Percentiles rank a stretch among this genome's conserved stretches.
Evolutionary conservation across 2,113 vertebrate species (phyloP).

Genomic region (Mormyrus iriodes): DNA sequence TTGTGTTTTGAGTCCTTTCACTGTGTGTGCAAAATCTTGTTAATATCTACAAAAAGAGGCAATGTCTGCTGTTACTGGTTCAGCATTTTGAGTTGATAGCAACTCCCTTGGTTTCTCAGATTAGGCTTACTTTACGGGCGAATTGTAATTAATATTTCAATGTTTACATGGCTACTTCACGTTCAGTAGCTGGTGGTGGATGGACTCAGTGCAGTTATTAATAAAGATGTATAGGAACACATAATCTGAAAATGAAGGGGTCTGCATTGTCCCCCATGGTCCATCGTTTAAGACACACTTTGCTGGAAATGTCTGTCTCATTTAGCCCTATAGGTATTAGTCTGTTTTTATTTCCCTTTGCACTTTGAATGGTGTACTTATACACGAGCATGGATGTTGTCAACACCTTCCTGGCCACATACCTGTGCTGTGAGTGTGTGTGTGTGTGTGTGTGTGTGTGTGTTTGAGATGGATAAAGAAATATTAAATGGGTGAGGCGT

Average conservation of each 20-base stretch:
- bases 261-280: background rate
- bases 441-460: background rate
- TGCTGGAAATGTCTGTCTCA: background rate
- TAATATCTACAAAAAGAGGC: background rate
- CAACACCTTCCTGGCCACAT: background rate
- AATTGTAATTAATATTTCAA: background rate
- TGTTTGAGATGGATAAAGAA: no score
- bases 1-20: background rate
- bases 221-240: background rate
- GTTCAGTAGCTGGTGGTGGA: background rate
- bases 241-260: background rate
- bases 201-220: background rate
- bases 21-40: background rate
- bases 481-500: background rate
- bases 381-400: background rate
- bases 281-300: background rate
- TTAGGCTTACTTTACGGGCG: background rate
- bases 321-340: background rate
- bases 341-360: background rate
- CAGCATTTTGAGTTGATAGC: background rate
- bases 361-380: background rate
- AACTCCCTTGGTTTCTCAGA: background rate
- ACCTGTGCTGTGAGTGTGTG: background rate
- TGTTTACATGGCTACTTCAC: background rate
- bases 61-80: background rate